Evolutionary conservation across 2,797 vertebrate genomes (phyloP).

Genomic region (Hirundo rustica): DNA sequence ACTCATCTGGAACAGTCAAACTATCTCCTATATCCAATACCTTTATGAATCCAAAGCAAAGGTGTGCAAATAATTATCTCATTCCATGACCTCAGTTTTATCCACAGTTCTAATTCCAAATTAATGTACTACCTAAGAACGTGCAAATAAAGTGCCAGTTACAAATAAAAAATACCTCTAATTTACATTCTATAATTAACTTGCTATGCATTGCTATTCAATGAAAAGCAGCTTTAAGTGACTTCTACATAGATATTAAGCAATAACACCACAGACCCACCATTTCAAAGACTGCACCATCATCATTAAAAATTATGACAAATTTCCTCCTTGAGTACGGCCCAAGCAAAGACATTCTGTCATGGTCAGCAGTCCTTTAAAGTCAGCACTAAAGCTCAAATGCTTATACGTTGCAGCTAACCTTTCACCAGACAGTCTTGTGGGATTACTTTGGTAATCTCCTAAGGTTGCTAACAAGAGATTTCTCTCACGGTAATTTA

Average conservation of each 20-base stretch:
- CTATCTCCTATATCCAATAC: conserved; percentile 94
- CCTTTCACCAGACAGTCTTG: neutral
- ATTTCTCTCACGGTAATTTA: conserved; percentile 21
- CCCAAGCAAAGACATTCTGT: conserved; percentile 74
- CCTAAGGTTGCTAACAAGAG: conserved; percentile 42
- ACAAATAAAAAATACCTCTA: neutral
- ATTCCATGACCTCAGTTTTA: neutral
- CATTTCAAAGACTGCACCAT: conserved; percentile 75
- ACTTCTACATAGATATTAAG: neutral
- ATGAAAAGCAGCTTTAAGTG: neutral
- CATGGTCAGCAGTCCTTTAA: neutral
- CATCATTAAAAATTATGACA: conserved; percentile 77
- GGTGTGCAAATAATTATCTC: neutral
- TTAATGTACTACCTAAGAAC: neutral
- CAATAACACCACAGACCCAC: conserved; percentile 60
- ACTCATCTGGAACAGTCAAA: conserved; percentile 91
- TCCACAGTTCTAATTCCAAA: neutral
- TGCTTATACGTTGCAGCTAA: conserved; percentile 5
- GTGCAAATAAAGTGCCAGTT: neutral
- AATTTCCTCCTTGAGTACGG: conserved; percentile 63
- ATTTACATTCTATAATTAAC: neutral
- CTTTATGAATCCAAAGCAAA: conserved; percentile 70
- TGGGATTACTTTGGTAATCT: conserved; percentile 50
- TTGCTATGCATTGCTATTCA: neutral
- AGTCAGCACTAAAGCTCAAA: conserved; percentile 17